Evolutionary conservation across 1,140 invertebrate species (phyloP).

Genomic region (Halictus rubicundus): DNA sequence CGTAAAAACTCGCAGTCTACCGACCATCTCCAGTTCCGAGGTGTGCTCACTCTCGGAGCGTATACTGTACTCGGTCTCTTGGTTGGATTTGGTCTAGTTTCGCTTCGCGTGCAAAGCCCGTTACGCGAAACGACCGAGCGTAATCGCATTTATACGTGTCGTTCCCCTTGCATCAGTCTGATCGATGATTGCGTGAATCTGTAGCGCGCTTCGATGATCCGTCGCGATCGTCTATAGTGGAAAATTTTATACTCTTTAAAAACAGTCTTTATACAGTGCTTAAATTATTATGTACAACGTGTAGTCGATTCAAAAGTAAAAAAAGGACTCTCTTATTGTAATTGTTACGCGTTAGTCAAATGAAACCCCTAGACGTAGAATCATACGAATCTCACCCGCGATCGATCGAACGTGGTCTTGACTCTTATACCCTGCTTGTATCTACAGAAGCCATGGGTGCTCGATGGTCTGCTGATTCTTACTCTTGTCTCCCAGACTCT

Average conservation of each 20-base stretch:
- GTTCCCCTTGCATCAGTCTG: neutral
- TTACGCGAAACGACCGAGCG: neutral
- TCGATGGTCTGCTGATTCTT: conserved; percentile 14
- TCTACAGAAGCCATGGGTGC: conserved; percentile 68
- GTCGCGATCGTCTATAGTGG: conserved; percentile 28
- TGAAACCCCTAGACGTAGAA: conserved; percentile 44
- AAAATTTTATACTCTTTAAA: conserved; percentile 69
- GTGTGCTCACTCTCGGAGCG: too few species aligned
- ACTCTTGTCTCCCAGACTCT: neutral
- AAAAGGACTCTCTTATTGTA: conserved; percentile 63
- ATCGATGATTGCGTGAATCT: too few species aligned
- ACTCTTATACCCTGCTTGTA: conserved; percentile 75
- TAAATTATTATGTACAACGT: conserved; percentile 79
- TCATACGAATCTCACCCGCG: conserved; percentile 40
- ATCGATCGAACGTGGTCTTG: conserved; percentile 57
- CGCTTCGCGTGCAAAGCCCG: too few species aligned
- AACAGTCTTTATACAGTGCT: conserved; percentile 80
- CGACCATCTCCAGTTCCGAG: too few species aligned
- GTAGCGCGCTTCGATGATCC: neutral
- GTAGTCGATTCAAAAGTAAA: conserved; percentile 75
- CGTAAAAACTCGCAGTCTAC: too few species aligned
- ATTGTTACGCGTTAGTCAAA: conserved; percentile 51
- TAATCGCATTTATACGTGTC: neutral
- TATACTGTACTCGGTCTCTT: too few species aligned
- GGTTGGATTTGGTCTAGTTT: too few species aligned